Percentiles rank a stretch among this genome's conserved stretches.
phyloP scores from a whole-genome alignment of 64 coral and sea anemone genomes.

The Pocillopora verrucosa region DNA sequence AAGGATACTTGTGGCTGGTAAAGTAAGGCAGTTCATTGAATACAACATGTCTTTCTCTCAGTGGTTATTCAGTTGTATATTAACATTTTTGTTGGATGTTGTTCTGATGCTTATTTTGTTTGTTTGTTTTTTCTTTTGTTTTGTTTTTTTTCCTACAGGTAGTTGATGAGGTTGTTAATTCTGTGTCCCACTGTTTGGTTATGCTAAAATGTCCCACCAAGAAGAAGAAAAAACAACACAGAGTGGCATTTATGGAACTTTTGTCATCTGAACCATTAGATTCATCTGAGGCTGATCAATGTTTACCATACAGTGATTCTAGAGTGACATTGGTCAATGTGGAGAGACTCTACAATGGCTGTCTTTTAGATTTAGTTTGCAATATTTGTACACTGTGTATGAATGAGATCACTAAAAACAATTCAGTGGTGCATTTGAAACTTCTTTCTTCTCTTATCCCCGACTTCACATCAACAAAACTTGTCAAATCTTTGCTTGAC shows the following conservation, averaged over 20 bases:
- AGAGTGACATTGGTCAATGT: not conserved
- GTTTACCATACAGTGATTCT: not conserved
- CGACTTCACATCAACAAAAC: slow-evolving; percentile 57
- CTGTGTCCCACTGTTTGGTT: slow-evolving; percentile 61
- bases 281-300: not conserved
- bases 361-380: slow-evolving; percentile 58
- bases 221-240: slow-evolving; percentile 57
- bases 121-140: not conserved
- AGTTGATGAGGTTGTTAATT: slow-evolving; percentile 8
- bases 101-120: not conserved
- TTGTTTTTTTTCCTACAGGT: slow-evolving; percentile 25
- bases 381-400: slow-evolving; percentile 54
- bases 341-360: slow-evolving; percentile 57
- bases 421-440: slow-evolving; percentile 45
- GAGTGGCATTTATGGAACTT: slow-evolving; percentile 54
- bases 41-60: too few relatives aligned
- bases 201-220: slow-evolving; percentile 54
- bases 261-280: not conserved
- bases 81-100: too few relatives aligned
- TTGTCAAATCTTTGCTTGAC: slow-evolving; percentile 45
- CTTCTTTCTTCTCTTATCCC: slow-evolving; percentile 69
- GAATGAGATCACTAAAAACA: slow-evolving; percentile 20
- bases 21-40: too few relatives aligned
- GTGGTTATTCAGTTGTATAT: too few relatives aligned
- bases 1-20: too few relatives aligned